Evolutionary conservation across 2,888 invertebrate genomes (phyloP), one percentile per base, ranked within the genome.

Genomic region (Druceiella hillmani): DNA sequence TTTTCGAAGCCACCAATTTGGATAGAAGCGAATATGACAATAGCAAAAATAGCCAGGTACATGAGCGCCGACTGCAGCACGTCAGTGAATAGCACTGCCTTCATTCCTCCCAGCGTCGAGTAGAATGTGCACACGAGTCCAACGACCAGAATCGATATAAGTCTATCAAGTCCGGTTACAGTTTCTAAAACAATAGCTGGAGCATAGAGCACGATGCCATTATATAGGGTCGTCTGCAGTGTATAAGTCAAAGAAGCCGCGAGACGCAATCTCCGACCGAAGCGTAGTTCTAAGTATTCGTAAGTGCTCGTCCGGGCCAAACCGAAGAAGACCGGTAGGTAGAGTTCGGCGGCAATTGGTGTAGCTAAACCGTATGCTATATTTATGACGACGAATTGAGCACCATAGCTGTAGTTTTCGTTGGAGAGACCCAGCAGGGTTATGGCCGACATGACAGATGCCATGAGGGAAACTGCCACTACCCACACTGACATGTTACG

Each of bases 381-480:
- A 57, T 89, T 88, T 29, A 88, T 83, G 12, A 85, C 64, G 9
- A 83, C 70, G 61, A 92, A 90, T 55, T 85, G 81, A 46, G 87
- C 80, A 34, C 92, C 91, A 55, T 76, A 85, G 49, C 79, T 79
- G 61, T 92, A 93, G 57, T 82, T 87, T 62, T 94, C 93, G 33
- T 86, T 79, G 17, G 90, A 87, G 2, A 91, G 86, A n/a, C 93
- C 93, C n/a, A 94, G 69, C 25, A 93, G 60, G 1, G 90, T 88
- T 36, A 93, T 80, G 17, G 92, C 89, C 1, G 92, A 92, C 84
- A 93, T 88, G 58, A 92, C 92, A 25, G 90, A 89, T n/a, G 91
- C 90, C 85, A 92, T 89, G 40, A 93, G 62, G 2, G 91, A 91
- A 46, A 92, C 86, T 3, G 90, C 85, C 1, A 93, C 88, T 0